Conservation (phyloP, 2,797 vertebrate species). For the Protosalanx chinensis region DNA sequence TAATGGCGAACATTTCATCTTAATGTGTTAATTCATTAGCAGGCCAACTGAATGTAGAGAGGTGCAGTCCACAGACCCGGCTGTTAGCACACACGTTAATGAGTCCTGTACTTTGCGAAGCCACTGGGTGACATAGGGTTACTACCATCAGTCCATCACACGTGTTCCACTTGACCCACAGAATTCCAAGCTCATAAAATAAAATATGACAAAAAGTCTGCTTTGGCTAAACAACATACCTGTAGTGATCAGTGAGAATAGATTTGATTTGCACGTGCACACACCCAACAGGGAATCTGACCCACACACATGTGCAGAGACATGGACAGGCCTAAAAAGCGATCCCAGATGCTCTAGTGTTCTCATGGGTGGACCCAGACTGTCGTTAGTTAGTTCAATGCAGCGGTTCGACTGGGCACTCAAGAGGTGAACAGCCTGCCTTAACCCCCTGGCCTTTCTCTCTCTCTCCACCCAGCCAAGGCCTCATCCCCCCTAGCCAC, state of each 20-base stretch:
- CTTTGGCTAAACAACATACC: neutral
- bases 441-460: constrained; percentile 29
- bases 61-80: constrained; percentile 56
- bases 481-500: constrained; percentile 28
- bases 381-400: constrained; percentile 22
- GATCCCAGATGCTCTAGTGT: constrained; percentile 21
- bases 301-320: neutral
- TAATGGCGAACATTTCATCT: constrained; percentile 75
- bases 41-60: constrained; percentile 57
- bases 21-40: constrained; percentile 76
- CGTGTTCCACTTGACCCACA: neutral
- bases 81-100: constrained; percentile 65
- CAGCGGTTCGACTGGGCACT: constrained; percentile 35
- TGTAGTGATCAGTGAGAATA: neutral
- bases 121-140: neutral
- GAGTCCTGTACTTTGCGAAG: constrained; percentile 47
- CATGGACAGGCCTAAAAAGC: neutral
- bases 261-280: neutral
- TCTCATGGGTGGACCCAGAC: neutral
- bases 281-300: neutral
- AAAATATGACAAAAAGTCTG: neutral
- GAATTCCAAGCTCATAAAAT: neutral
- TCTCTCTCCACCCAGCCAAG: constrained; percentile 10
- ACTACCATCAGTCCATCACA: neutral
- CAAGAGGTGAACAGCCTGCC: constrained; percentile 8